Base-by-base conservation (phyloP, 2,113 vertebrate genomes). In the Fregata magnificens region DNA sequence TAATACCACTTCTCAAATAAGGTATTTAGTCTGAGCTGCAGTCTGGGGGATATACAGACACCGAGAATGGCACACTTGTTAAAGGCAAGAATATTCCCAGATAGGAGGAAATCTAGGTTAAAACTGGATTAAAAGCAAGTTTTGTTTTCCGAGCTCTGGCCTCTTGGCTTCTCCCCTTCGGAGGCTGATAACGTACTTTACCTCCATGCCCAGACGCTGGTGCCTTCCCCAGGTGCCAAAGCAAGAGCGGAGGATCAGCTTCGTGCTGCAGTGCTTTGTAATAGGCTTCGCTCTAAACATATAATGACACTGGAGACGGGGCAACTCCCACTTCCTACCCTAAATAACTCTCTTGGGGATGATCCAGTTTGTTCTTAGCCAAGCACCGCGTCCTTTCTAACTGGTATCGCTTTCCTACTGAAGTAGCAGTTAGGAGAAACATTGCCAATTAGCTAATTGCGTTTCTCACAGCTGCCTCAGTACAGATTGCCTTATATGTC, bases 401-500 rank as follows among this genome's bases (percentile, higher is more conserved):
- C 89, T 70, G 45, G n/a, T 83, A 55, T 4, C 15, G 8, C 67
- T 95, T 88, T 76, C 71, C 58, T 59, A 59, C 66, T 77, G 16
- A 87, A 95, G n/a, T 2, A 85, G 73, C 81, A 91, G 91, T 91
- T 93, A 93, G 74, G 74, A 90, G 82, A 91, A 93, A 44, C 89
- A 56, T 52, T 91, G 78, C 91, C 94, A 94, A 91, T 97, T 93
- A 97, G 93, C 91, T 95, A 90, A 96, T 94, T 93, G 81, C 83
- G 11, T 89, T 95, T 96, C 84, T 94, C 70, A 72, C 86, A 82
- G 93, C 86, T 93, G 91, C 89, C 81, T 89, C 49, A 6, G 62
- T 87, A 32, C 93, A 94, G 84, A 95, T 93, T 96, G 87, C 91
- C 94, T 96, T 96, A 91, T 95, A 96, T 83, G 96, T 71, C 93